These are phyloP conservation scores for Ceratitis capitata DNA, from an alignment of 1,140 invertebrate species.

Conservation along the genomic window DNA sequence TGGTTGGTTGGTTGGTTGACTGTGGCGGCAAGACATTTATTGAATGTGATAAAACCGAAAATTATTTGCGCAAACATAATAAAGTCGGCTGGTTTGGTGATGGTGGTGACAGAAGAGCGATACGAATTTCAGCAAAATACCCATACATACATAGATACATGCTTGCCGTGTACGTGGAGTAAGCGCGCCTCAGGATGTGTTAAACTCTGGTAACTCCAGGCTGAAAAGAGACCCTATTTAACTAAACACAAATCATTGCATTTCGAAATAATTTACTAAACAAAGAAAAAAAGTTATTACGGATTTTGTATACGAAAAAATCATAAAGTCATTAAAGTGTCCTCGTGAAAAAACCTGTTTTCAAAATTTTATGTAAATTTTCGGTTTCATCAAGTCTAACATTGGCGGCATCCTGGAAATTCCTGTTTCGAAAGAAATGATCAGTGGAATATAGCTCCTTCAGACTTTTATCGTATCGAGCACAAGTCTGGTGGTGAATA, in stretches of 20 bases:
- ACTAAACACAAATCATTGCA: neutral
- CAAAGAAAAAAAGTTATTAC: neutral
- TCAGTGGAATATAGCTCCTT: too few relatives aligned
- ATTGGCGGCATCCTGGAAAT: too few relatives aligned
- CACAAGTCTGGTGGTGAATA: too few relatives aligned
- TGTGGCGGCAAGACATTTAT: slow-evolving; percentile 43
- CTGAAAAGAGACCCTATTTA: neutral
- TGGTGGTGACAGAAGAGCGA: neutral
- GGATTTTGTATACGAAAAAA: neutral
- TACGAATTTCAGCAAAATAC: neutral
- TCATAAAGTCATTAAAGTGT: too few relatives aligned
- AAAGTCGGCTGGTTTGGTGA: too few relatives aligned
- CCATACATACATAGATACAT: neutral
- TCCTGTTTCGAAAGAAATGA: too few relatives aligned
- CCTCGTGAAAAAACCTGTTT: too few relatives aligned
- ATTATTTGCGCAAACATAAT: slow-evolving; percentile 58
- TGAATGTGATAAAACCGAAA: slow-evolving; percentile 50
- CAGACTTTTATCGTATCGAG: too few relatives aligned
- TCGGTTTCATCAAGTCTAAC: too few relatives aligned
- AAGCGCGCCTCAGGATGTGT: neutral
- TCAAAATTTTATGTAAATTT: too few relatives aligned
- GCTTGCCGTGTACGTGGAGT: neutral
- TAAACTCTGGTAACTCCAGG: neutral
- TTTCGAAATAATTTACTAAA: neutral
- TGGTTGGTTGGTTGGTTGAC: too few relatives aligned